These are phyloP conservation scores for Drosophila orosa DNA, from an alignment of 1,140 invertebrate genomes.

Conservation along the genomic window DNA sequence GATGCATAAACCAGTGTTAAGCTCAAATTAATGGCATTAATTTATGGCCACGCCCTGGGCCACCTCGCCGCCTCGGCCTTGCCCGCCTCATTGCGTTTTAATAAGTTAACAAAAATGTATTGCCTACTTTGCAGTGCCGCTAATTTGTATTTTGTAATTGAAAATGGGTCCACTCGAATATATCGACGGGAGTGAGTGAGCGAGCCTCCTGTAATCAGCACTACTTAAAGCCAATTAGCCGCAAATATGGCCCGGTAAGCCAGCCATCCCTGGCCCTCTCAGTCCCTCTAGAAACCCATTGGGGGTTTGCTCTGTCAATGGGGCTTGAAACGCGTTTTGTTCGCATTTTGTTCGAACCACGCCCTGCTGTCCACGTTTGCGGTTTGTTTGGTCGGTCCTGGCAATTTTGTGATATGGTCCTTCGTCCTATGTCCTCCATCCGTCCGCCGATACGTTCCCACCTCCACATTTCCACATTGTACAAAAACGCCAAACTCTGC, in stretches of 20 bases:
- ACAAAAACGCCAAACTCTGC: conserved; percentile 41
- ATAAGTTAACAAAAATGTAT: conserved; percentile 80
- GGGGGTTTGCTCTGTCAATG: conserved; percentile 51
- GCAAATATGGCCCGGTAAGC: conserved; percentile 80
- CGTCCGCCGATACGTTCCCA: background rate
- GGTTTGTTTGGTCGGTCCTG: conserved; percentile 52
- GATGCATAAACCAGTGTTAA: conserved; percentile 79
- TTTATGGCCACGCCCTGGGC: conserved; percentile 57
- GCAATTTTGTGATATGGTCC: conserved; percentile 64
- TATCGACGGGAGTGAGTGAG: conserved; percentile 35
- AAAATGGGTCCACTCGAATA: conserved; percentile 56
- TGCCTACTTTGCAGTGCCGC: conserved; percentile 57
- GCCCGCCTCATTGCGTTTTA: conserved; percentile 56
- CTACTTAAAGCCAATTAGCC: conserved; percentile 82
- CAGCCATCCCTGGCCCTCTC: background rate
- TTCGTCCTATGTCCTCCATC: conserved; percentile 20
- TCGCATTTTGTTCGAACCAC: conserved; percentile 65
- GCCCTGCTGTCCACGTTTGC: conserved; percentile 67
- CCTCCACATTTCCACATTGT: conserved; percentile 44
- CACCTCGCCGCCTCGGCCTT: background rate
- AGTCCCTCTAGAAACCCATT: background rate
- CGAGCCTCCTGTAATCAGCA: conserved; percentile 70
- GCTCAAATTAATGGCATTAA: conserved; percentile 79
- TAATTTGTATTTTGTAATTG: conserved; percentile 82
- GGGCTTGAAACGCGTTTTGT: conserved; percentile 76